phyloP scores from a whole-genome alignment of 2,113 vertebrate species.

The Dunckerocampus dactyliophorus region DNA sequence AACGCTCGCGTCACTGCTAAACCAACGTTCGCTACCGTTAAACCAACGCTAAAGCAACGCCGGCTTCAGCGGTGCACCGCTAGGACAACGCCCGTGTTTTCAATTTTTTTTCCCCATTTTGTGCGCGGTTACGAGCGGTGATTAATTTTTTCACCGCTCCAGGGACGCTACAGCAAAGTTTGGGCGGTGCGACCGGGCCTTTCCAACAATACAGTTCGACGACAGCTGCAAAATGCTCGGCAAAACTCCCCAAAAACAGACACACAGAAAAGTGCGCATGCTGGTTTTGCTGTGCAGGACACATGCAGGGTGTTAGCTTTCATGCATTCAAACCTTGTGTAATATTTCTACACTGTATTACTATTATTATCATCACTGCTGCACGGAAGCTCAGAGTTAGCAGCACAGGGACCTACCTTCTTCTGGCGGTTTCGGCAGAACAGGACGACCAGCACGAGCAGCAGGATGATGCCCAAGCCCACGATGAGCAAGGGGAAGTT shows the following conservation, averaged over 20 bases:
- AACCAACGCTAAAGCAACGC: too few relatives aligned
- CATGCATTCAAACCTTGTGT: conserved; percentile 33
- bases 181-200: too few relatives aligned
- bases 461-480: conserved; percentile 70
- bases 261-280: conserved; percentile 28
- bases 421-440: conserved; percentile 74
- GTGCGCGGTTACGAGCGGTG: too few relatives aligned
- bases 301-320: conserved; percentile 49
- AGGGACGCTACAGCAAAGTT: too few relatives aligned
- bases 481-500: conserved; percentile 77
- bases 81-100: too few relatives aligned
- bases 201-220: background rate
- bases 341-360: background rate
- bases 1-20: too few relatives aligned
- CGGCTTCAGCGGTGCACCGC: too few relatives aligned
- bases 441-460: conserved; percentile 70
- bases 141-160: too few relatives aligned
- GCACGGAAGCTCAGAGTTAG: background rate
- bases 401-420: conserved; percentile 58
- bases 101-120: too few relatives aligned
- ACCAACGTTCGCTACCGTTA: too few relatives aligned
- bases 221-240: conserved; percentile 13
- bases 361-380: background rate
- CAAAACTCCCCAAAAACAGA: conserved; percentile 1
- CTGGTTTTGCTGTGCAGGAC: conserved; percentile 15